phyloP scores from a whole-genome alignment of 2,888 invertebrate genomes.

The Tenthredo livida region DNA sequence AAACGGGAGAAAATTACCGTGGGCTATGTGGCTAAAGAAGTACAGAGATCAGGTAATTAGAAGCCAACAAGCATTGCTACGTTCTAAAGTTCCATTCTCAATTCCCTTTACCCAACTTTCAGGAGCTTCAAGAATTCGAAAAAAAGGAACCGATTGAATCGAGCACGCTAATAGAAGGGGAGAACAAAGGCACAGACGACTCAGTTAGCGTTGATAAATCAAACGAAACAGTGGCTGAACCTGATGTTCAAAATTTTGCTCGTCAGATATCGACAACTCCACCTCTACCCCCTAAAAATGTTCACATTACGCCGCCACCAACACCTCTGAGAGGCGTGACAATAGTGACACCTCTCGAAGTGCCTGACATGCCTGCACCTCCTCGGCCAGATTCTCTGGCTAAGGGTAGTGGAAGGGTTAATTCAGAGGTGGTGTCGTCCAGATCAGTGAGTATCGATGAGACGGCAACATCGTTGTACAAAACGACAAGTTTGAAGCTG shows the following conservation, averaged over 20 bases:
- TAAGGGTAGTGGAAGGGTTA: neutral
- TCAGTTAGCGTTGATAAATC: neutral
- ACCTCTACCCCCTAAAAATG: slow-evolving; percentile 76
- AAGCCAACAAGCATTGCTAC: neutral
- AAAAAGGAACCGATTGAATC: slow-evolving; percentile 1
- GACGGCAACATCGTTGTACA: neutral
- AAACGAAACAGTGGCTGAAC: neutral
- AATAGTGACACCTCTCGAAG: slow-evolving; percentile 69
- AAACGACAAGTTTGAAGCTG: slow-evolving; percentile 36
- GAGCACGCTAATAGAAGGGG: slow-evolving; percentile 1
- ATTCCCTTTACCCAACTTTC: neutral
- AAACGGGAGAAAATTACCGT: slow-evolving; percentile 87
- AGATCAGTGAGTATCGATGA: slow-evolving; percentile 9
- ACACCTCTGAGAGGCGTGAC: slow-evolving; percentile 74
- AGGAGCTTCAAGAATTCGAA: slow-evolving; percentile 45
- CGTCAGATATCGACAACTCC: slow-evolving; percentile 73
- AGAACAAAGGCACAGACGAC: neutral
- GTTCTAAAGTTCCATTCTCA: neutral
- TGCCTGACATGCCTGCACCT: slow-evolving; percentile 75
- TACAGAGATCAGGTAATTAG: slow-evolving; percentile 68
- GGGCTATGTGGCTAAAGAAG: slow-evolving; percentile 81
- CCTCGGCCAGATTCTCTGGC: slow-evolving; percentile 72
- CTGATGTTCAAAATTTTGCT: slow-evolving; percentile 58
- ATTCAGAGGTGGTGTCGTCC: neutral
- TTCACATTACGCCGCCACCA: slow-evolving; percentile 72